Base-by-base conservation (phyloP, 2,888 invertebrate species). In the Pristionchus arcanus region DNA sequence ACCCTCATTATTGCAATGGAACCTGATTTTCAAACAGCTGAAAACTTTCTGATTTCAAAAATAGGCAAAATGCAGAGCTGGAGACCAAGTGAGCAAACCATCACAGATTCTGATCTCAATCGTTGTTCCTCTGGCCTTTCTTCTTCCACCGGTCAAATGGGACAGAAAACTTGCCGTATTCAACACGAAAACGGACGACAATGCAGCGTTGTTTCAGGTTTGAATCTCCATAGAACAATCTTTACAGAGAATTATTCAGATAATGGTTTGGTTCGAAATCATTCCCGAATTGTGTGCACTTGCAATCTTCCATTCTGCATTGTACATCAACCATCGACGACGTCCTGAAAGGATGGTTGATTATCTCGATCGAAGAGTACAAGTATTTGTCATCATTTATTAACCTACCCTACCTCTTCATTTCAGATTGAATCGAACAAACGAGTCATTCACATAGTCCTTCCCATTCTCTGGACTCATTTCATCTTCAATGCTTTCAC, bases 261-360 rank as follows among this genome's bases (percentile, higher is more conserved):
- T 85, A 25, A 28, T 85, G 85, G 34, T 85, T 1, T 85, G 85
- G 85, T 85, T 55, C 59, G 85, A 85, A 34, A 85, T 85, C 21
- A 63, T 85, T 63, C 85, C 85, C 3, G 85, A 34, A 21, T 13
- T 85, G 19, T 49, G 42, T 13, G n/a, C 85, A 9, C 59, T 85
- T 0, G 59, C 55, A 0, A 55, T 85, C 31, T 85, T 85, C 34
- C 85, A 85, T 59, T 59, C 34, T 2, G 85, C 63, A 11, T 59
- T 85, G 11, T 85, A 63, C n/a, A n/a, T 59, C 13, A 85, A 85
- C 25, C 55, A 63, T 85, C 28, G 85, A 59, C 2, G 85, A 34
- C 7, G 21, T 34, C 85, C 85, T 1, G 85, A 59, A 13, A 31
- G 21, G 31, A 59, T 19, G n/a, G 1, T 9, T 21, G 77, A 42